A percentile compares a stretch with the other conserved stretches of the same genome.
Evolutionary conservation across 2,113 vertebrate species (phyloP).

Genomic region (Rafetus swinhoei): DNA sequence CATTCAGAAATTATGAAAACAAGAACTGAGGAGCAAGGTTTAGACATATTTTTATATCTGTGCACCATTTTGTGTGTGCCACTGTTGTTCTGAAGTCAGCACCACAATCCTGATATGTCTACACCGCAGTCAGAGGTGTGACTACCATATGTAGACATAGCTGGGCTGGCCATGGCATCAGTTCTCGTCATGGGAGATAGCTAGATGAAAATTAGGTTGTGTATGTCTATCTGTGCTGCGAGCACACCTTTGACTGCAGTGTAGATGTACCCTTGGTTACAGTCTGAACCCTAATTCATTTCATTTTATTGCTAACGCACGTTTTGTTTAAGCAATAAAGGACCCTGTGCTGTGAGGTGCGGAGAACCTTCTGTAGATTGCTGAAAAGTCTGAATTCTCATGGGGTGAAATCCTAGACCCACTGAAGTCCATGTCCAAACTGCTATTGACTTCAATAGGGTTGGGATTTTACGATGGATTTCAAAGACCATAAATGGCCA

Average conservation of each 20-base stretch:
- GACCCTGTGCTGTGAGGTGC: neutral
- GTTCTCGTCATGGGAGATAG: neutral
- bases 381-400: neutral
- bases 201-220: neutral
- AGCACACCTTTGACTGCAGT: neutral
- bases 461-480: slow-evolving; percentile 10
- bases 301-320: neutral
- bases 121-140: neutral
- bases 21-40: slow-evolving; percentile 39
- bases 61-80: neutral
- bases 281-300: neutral
- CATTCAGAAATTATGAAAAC: slow-evolving; percentile 12
- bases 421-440: neutral
- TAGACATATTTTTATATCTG: slow-evolving; percentile 23
- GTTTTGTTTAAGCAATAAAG: neutral
- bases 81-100: neutral
- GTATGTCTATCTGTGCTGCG: neutral
- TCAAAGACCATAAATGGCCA: neutral
- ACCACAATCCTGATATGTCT: neutral
- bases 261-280: neutral
- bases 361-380: neutral
- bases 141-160: neutral
- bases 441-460: neutral
- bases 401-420: neutral
- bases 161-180: neutral